A percentile compares a stretch with the other conserved stretches of the same genome.
These are phyloP conservation scores for Condylostylus longicornis DNA, from an alignment of 1,140 invertebrate genomes.

Conservation along the genomic window DNA sequence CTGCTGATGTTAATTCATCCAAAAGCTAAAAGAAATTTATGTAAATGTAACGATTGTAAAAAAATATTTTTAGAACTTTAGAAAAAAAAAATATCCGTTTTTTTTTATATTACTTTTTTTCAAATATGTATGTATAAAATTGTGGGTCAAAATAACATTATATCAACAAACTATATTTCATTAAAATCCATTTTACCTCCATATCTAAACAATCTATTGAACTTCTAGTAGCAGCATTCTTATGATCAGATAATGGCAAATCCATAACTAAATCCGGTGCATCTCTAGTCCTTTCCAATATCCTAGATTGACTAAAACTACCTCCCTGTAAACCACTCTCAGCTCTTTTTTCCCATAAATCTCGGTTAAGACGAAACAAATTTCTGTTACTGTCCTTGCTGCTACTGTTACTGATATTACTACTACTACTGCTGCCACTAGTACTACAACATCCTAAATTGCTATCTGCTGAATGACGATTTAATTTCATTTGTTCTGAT, in stretches of 20 bases:
- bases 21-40: too few species aligned
- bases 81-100: too few species aligned
- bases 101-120: too few species aligned
- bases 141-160: not conserved
- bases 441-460: too few species aligned
- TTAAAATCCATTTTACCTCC: not conserved
- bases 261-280: constrained; percentile 67
- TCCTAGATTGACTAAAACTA: constrained; percentile 2
- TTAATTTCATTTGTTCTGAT: constrained; percentile 1
- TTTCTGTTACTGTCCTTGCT: constrained; percentile 3
- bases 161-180: not conserved
- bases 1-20: constrained; percentile 55
- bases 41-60: too few species aligned
- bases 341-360: constrained; percentile 44
- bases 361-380: constrained; percentile 35
- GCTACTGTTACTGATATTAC: too few species aligned
- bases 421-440: too few species aligned
- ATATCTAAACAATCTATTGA: constrained; percentile 9
- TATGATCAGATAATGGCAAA: constrained; percentile 38
- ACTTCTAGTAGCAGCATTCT: constrained; percentile 12
- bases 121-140: constrained; percentile 10
- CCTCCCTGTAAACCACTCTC: not conserved
- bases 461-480: constrained; percentile 2
- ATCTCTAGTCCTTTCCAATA: constrained; percentile 5
- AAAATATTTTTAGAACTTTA: too few species aligned